Conservation (phyloP, 2,888 invertebrate species). For the Erynnis tages region DNA sequence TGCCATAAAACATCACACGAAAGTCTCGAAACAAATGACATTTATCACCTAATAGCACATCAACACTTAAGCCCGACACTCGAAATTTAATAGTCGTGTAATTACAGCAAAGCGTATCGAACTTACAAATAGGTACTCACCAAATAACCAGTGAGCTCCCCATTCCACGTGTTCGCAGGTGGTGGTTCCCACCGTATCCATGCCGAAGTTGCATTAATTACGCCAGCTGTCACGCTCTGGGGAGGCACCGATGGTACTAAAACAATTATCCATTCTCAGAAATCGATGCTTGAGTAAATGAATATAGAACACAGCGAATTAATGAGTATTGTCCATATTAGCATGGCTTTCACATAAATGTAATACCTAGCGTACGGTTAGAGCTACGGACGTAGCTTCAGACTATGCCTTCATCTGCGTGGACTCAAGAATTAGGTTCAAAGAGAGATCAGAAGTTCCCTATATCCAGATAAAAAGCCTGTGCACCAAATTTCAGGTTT, state of each 20-base stretch:
- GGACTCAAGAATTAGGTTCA: too few relatives aligned
- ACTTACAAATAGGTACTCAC: constrained; percentile 72
- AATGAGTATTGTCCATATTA: neutral
- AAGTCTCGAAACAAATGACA: neutral
- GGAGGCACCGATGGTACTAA: constrained; percentile 89
- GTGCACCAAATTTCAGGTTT: too few relatives aligned
- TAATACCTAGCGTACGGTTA: too few relatives aligned
- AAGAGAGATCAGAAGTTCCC: too few relatives aligned
- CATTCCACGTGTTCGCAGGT: constrained; percentile 88
- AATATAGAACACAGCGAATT: constrained; percentile 6
- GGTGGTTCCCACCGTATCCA: constrained; percentile 93
- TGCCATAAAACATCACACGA: neutral
- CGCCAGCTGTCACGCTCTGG: constrained; percentile 88
- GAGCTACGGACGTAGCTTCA: too few relatives aligned
- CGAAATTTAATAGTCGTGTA: constrained; percentile 17
- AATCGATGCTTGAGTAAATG: constrained; percentile 17
- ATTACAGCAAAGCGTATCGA: constrained; percentile 16
- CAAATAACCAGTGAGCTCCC: constrained; percentile 92
- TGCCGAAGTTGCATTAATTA: constrained; percentile 90
- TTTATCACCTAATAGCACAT: constrained; percentile 12
- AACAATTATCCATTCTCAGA: constrained; percentile 52
- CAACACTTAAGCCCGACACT: neutral
- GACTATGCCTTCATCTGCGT: too few relatives aligned
- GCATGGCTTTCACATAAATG: too few relatives aligned
- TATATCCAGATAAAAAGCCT: too few relatives aligned